These are phyloP conservation scores for Lycaon pictus DNA, from an alignment of 2,113 vertebrate genomes.

Conservation along the genomic window DNA sequence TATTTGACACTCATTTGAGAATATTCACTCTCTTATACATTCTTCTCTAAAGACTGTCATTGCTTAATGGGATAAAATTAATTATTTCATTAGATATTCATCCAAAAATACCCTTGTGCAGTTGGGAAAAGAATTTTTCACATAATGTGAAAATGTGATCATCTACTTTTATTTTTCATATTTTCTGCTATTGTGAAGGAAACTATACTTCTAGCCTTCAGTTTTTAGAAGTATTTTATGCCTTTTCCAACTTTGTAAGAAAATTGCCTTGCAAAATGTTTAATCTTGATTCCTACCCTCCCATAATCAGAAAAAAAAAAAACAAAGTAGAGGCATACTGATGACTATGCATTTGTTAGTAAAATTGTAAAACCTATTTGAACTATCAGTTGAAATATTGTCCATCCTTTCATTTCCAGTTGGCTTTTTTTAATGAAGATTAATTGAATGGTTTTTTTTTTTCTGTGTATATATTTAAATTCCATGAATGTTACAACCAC, in stretches of 20 bases:
- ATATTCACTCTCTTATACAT: background rate
- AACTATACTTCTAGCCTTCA: background rate
- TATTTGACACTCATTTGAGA: background rate
- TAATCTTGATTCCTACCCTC: background rate
- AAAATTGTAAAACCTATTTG: background rate
- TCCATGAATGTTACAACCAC: background rate
- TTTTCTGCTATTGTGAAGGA: background rate
- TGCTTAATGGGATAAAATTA: background rate
- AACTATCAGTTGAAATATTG: background rate
- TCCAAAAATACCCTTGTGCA: background rate
- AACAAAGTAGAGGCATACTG: background rate
- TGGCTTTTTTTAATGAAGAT: background rate
- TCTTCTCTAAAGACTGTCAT: background rate
- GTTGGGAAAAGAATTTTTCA: background rate
- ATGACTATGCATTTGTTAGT: background rate
- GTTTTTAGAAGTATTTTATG: background rate
- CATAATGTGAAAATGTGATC: background rate
- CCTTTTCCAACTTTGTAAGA: background rate
- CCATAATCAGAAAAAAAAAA: background rate
- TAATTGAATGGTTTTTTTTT: background rate
- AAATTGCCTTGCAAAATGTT: background rate
- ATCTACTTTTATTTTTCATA: background rate
- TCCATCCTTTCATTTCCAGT: background rate
- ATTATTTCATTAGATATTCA: constrained; percentile 3
- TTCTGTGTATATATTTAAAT: background rate